These are phyloP conservation scores for Paramacrobiotus metropolitanus DNA, from an alignment of 1,140 invertebrate genomes.

Conservation along the genomic window DNA sequence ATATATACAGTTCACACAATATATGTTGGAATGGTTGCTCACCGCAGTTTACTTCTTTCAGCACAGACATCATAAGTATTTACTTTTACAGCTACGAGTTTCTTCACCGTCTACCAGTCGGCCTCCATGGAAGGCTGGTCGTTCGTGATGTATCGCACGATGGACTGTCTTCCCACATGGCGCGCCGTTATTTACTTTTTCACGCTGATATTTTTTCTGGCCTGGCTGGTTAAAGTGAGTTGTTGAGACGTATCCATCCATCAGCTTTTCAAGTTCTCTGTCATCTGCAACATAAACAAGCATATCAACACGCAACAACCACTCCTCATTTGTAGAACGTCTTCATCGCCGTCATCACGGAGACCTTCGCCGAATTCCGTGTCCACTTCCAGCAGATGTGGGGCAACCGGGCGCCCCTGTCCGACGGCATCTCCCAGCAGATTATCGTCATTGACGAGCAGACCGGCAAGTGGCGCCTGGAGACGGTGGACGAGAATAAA, in stretches of 20 bases:
- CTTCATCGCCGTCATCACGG: conserved; percentile 98
- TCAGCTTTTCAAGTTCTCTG: background rate
- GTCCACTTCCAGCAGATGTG: conserved; percentile 99
- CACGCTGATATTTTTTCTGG: conserved; percentile 96
- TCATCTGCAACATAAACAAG: background rate
- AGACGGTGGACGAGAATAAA: conserved; percentile 83
- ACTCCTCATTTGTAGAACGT: conserved; percentile 42
- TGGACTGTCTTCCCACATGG: conserved; percentile 87
- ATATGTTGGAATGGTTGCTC: too few species aligned
- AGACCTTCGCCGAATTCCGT: conserved; percentile 98
- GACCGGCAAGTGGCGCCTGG: conserved; percentile 59
- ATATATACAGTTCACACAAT: too few species aligned
- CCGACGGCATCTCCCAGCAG: conserved; percentile 10
- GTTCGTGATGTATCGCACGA: conserved; percentile 94
- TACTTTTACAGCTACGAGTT: conserved; percentile 56
- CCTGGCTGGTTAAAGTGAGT: conserved; percentile 77
- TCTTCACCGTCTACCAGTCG: conserved; percentile 98
- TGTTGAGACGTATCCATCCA: background rate
- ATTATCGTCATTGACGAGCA: conserved; percentile 42
- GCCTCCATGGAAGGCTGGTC: conserved; percentile 99
- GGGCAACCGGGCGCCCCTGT: conserved; percentile 61
- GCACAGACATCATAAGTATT: too few species aligned
- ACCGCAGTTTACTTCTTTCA: too few species aligned
- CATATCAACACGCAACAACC: background rate
- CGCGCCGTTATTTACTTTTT: conserved; percentile 88